A percentile compares a stretch with the other conserved stretches of the same genome.
phyloP scores from a whole-genome alignment of 2,797 vertebrate species.

The Synanceia verrucosa region DNA sequence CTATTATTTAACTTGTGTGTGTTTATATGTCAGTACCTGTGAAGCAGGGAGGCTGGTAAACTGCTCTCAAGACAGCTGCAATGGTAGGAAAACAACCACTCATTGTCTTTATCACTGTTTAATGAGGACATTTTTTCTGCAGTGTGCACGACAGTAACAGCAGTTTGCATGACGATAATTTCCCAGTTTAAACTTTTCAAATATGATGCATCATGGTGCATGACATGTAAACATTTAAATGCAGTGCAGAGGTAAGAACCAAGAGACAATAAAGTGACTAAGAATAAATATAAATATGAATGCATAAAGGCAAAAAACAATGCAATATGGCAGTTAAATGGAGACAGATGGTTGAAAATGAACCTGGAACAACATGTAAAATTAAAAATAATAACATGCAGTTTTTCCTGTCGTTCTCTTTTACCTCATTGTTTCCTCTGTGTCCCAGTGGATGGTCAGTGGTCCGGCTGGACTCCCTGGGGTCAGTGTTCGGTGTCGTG shows the following conservation, averaged over 20 bases:
- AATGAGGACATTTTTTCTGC: background rate
- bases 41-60: conserved; percentile 81
- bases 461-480: conserved; percentile 91
- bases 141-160: background rate
- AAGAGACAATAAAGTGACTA: too few relatives aligned
- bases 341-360: background rate
- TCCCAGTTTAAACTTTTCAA: background rate
- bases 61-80: conserved; percentile 82
- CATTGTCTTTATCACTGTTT: background rate
- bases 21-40: conserved; percentile 81
- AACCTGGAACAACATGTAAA: background rate
- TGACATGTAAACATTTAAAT: too few relatives aligned
- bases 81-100: conserved; percentile 72
- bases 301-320: too few relatives aligned
- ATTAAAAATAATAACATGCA: background rate
- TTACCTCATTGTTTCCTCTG: background rate
- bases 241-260: too few relatives aligned
- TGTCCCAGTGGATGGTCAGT: conserved; percentile 73
- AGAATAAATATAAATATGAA: too few relatives aligned
- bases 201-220: background rate
- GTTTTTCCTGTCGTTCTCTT: background rate
- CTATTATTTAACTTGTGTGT: background rate
- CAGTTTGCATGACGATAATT: background rate
- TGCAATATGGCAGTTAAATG: too few relatives aligned
- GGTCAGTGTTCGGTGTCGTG: conserved; percentile 86